Evolutionary conservation across 1,140 invertebrate species (phyloP).

Genomic region (Pseudomyrmex concolor): DNA sequence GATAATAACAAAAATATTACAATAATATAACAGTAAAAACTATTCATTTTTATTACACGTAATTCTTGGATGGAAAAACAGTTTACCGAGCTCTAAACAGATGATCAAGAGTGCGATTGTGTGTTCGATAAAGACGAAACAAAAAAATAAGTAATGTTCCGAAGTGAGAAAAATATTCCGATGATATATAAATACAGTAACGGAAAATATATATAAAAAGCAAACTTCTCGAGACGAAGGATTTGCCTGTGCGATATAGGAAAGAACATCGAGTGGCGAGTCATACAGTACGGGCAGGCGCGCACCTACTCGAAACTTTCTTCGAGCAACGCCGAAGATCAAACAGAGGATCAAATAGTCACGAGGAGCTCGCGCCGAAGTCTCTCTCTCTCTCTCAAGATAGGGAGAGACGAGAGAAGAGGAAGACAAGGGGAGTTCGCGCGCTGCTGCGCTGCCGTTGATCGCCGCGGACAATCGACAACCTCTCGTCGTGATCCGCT

Average conservation of each 20-base stretch:
- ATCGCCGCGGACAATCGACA: conserved; percentile 36
- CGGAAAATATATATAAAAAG: neutral
- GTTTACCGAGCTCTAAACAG: neutral
- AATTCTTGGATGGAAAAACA: neutral
- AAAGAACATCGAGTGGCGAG: conserved; percentile 33
- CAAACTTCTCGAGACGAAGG: conserved; percentile 19
- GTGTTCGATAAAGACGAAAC: neutral
- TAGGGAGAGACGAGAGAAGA: neutral
- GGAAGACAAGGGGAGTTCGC: conserved; percentile 16
- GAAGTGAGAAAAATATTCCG: neutral
- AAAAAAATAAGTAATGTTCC: conserved; percentile 3
- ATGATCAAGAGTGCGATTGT: conserved; percentile 3
- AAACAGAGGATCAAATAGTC: conserved; percentile 31
- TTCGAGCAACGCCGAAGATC: conserved; percentile 35
- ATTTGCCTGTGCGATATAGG: conserved; percentile 23
- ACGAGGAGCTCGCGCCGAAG: conserved; percentile 11
- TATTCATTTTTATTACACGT: no score
- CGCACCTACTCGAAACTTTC: conserved; percentile 6
- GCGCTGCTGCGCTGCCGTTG: neutral
- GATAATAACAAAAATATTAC: neutral
- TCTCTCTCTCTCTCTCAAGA: conserved; percentile 12
- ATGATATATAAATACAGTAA: neutral
- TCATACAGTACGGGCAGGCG: conserved; percentile 15
- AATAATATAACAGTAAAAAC: no score
- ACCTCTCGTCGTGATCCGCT: conserved; percentile 25